Evolutionary conservation across 1,140 invertebrate species (phyloP).

Genomic region (Drosophila saltans): DNA sequence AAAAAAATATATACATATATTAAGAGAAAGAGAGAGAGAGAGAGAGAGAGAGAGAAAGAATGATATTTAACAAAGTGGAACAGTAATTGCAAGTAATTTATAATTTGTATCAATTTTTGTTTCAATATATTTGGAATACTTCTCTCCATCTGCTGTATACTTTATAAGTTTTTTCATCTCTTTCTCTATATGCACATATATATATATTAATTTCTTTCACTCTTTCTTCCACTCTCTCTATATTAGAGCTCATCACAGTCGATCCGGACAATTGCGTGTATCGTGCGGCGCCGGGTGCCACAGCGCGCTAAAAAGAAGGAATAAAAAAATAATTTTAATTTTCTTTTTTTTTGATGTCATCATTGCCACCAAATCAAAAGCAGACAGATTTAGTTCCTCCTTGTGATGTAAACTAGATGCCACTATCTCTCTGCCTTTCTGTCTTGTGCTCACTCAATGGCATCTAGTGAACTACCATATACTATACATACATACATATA

Average conservation of each 20-base stretch:
- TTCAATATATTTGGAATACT: not conserved
- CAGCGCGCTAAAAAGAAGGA: constrained; percentile 40
- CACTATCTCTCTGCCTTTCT: not conserved
- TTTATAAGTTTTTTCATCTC: not conserved
- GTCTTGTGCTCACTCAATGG: constrained; percentile 5
- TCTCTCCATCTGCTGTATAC: not conserved
- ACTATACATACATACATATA: not conserved
- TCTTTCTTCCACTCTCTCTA: not conserved
- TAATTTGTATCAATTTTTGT: not conserved
- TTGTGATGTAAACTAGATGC: constrained; percentile 55
- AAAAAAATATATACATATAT: not conserved
- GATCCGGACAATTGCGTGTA: constrained; percentile 70
- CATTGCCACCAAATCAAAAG: constrained; percentile 11
- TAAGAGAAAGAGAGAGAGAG: not conserved
- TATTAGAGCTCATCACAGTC: constrained; percentile 64
- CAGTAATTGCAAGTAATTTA: too few species aligned
- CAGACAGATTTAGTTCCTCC: constrained; percentile 50
- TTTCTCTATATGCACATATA: not conserved
- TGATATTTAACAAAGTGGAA: not conserved
- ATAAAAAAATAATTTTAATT: not conserved
- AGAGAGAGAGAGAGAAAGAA: not conserved
- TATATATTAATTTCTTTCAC: not conserved
- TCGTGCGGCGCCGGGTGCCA: constrained; percentile 54
- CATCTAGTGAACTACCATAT: constrained; percentile 4
- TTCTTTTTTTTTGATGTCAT: constrained; percentile 17